Conservation (phyloP, 2,797 vertebrate species). For the Falco cherrug region DNA sequence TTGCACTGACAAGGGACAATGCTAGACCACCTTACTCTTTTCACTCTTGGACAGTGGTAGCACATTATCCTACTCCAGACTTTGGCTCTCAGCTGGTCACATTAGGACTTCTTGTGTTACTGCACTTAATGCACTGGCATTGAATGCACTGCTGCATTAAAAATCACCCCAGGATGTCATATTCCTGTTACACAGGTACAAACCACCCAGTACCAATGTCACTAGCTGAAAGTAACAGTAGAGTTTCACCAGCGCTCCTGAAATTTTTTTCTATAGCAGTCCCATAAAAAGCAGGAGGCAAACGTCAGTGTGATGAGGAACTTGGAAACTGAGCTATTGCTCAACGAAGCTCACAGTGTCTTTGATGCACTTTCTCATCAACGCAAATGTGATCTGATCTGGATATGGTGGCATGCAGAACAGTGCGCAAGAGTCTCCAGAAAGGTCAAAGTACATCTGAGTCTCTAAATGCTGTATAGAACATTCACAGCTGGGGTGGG, state of each 20-base stretch:
- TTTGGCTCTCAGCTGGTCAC: not conserved
- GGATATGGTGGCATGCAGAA: not conserved
- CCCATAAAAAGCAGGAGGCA: not conserved
- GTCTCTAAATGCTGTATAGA: not conserved
- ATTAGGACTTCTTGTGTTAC: not conserved
- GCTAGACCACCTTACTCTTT: not conserved
- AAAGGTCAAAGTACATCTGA: not conserved
- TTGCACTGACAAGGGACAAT: not conserved
- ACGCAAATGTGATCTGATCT: not conserved
- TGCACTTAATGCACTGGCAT: too few species aligned
- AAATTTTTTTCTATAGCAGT: not conserved
- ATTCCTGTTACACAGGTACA: not conserved
- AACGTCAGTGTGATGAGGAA: not conserved
- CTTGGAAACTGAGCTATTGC: not conserved
- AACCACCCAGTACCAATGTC: not conserved
- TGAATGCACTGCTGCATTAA: not conserved
- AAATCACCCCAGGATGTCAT: not conserved
- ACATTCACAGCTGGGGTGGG: not conserved
- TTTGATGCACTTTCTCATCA: not conserved
- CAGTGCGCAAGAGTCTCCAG: not conserved
- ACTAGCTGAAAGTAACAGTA: not conserved
- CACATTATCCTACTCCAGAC: conserved; percentile 54
- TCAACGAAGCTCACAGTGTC: not conserved
- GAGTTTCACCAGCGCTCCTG: not conserved
- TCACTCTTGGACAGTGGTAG: not conserved